Evolutionary conservation across 2,888 invertebrate species (phyloP).

Genomic region (Dryomyza anilis): DNA sequence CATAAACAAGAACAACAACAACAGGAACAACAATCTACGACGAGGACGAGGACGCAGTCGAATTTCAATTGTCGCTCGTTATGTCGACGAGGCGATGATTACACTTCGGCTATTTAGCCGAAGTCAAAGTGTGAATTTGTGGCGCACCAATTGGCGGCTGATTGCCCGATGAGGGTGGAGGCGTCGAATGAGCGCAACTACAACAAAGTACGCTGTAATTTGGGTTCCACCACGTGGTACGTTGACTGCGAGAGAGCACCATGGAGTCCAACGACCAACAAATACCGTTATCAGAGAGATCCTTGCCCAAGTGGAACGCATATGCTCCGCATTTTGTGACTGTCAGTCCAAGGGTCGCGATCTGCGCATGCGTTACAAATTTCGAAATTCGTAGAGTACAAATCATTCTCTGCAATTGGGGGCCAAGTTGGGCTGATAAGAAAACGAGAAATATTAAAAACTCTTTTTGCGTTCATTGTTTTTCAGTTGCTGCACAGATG

Average conservation of each 20-base stretch:
- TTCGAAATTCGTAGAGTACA: slow-evolving; percentile 23
- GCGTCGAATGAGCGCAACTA: slow-evolving; percentile 15
- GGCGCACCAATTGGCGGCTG: slow-evolving; percentile 45
- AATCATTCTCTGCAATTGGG: background rate
- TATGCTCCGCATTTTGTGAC: too few species aligned
- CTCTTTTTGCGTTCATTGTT: slow-evolving; percentile 6
- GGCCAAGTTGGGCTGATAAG: slow-evolving; percentile 11
- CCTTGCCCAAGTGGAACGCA: background rate
- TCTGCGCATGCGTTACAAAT: slow-evolving; percentile 11
- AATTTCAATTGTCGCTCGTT: slow-evolving; percentile 29
- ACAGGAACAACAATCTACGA: slow-evolving; percentile 17
- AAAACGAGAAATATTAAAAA: background rate
- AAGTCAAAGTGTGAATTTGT: slow-evolving; percentile 34
- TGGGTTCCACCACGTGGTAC: slow-evolving; percentile 50
- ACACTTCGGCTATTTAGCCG: slow-evolving; percentile 33
- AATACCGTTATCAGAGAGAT: background rate
- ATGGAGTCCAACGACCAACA: background rate
- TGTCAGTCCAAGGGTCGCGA: too few species aligned
- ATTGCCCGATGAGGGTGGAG: slow-evolving; percentile 33
- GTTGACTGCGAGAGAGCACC: background rate
- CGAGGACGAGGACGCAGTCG: slow-evolving; percentile 17
- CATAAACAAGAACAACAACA: slow-evolving; percentile 19
- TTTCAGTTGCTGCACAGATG: background rate
- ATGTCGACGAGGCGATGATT: slow-evolving; percentile 27
- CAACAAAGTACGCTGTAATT: slow-evolving; percentile 14